Evolutionary conservation across 1,140 invertebrate genomes (phyloP).

Genomic region (Zaprionus camerounensis): DNA sequence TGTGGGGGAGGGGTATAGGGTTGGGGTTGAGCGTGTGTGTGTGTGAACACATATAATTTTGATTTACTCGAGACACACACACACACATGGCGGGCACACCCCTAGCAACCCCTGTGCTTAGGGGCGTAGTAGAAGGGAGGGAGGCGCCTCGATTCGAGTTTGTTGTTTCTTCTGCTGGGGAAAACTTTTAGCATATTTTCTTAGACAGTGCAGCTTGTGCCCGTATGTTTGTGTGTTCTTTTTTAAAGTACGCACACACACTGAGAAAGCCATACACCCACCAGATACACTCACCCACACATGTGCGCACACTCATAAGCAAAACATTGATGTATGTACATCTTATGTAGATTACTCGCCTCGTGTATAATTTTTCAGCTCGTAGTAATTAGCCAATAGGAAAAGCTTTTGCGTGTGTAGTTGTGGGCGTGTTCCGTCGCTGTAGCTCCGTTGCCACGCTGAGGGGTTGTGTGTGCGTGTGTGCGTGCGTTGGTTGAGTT

Average conservation of each 20-base stretch:
- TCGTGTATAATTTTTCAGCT: conserved; percentile 52
- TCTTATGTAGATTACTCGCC: conserved; percentile 69
- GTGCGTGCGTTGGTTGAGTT: conserved; percentile 1
- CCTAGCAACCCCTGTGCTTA: conserved; percentile 4
- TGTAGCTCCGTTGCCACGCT: no score
- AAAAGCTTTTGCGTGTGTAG: conserved; percentile 67
- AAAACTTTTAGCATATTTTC: conserved; percentile 72
- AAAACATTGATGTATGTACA: conserved; percentile 42
- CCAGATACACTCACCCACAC: conserved; percentile 7
- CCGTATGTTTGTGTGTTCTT: conserved; percentile 23
- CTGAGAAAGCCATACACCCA: conserved; percentile 15
- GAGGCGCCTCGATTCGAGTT: conserved; percentile 48
- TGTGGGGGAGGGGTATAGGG: conserved; percentile 1
- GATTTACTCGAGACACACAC: conserved; percentile 38
- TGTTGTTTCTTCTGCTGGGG: conserved; percentile 45
- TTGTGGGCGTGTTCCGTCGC: conserved; percentile 49
- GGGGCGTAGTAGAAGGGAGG: neutral
- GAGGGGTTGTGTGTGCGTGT: conserved; percentile 25
- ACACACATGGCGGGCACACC: neutral
- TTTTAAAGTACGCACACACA: conserved; percentile 56
- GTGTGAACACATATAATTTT: conserved; percentile 55
- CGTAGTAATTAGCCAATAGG: conserved; percentile 79
- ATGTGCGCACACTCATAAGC: conserved; percentile 43
- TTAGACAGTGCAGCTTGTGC: conserved; percentile 50
- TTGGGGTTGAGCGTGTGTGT: conserved; percentile 9